Conservation (phyloP, 1,140 invertebrate species). For the Sitophilus oryzae region DNA sequence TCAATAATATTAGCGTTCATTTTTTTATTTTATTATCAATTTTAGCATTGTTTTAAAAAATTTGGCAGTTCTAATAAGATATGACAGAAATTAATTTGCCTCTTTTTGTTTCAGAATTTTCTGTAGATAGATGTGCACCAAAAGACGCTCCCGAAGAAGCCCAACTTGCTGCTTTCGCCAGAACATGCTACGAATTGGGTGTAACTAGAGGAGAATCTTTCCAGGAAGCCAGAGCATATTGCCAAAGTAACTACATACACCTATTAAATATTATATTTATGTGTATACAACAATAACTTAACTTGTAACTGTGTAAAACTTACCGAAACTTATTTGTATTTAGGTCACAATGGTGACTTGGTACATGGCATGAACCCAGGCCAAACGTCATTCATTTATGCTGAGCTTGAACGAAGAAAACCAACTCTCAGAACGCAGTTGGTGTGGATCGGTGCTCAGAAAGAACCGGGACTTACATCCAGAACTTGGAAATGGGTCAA, state of each 20-base stretch:
- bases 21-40: too few relatives aligned
- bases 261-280: background rate
- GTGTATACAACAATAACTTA: background rate
- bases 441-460: slow-evolving; percentile 86
- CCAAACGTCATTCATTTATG: slow-evolving; percentile 65
- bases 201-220: slow-evolving; percentile 75
- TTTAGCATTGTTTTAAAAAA: too few relatives aligned
- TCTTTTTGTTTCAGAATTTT: slow-evolving; percentile 60
- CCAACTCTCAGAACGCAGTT: slow-evolving; percentile 73
- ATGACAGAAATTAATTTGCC: too few relatives aligned
- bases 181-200: slow-evolving; percentile 85
- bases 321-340: too few relatives aligned
- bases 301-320: background rate
- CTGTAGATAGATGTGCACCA: slow-evolving; percentile 69
- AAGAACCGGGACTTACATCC: slow-evolving; percentile 74
- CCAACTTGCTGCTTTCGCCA: slow-evolving; percentile 71
- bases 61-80: too few relatives aligned
- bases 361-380: slow-evolving; percentile 68
- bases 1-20: too few relatives aligned
- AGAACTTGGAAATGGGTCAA: slow-evolving; percentile 87
- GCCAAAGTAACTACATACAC: slow-evolving; percentile 47
- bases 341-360: slow-evolving; percentile 66
- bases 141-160: slow-evolving; percentile 63
- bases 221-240: slow-evolving; percentile 68
- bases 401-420: slow-evolving; percentile 75